These are phyloP conservation scores for Leistus spinibarbis DNA, from an alignment of 2,888 invertebrate species.

Conservation along the genomic window DNA sequence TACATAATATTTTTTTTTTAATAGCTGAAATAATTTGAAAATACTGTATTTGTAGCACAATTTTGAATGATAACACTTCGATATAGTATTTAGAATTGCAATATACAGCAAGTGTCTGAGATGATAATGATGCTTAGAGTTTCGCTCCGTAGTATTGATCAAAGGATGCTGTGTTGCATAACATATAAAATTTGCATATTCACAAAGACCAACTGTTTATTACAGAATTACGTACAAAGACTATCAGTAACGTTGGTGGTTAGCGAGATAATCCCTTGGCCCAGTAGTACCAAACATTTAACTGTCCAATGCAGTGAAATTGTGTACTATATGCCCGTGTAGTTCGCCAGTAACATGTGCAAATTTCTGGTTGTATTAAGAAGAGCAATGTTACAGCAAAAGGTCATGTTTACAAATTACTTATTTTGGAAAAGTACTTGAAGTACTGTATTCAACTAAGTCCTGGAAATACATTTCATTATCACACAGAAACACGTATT, in stretches of 20 bases:
- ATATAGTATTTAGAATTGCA: neutral
- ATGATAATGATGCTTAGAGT: neutral
- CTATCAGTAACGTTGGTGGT: conserved; percentile 2
- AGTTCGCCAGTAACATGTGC: neutral
- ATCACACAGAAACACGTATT: too few relatives aligned
- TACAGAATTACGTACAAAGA: conserved; percentile 19
- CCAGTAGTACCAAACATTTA: conserved; percentile 23
- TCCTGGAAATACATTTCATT: too few relatives aligned
- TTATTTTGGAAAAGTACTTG: conserved; percentile 21
- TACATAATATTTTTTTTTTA: conserved; percentile 2
- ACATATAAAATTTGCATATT: conserved; percentile 24
- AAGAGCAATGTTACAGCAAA: neutral
- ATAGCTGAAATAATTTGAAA: too few relatives aligned
- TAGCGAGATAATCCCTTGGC: conserved; percentile 5
- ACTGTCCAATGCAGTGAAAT: neutral
- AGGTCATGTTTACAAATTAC: conserved; percentile 29
- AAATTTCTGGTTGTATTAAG: neutral
- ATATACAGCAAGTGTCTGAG: neutral
- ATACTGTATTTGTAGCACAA: too few relatives aligned
- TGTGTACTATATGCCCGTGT: neutral
- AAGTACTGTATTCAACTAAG: too few relatives aligned
- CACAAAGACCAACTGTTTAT: conserved; percentile 36
- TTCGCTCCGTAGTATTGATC: neutral
- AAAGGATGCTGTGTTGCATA: neutral
- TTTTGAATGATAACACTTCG: too few relatives aligned